Base-by-base conservation (phyloP, 2,113 vertebrate species). In the Eclectus roratus region DNA sequence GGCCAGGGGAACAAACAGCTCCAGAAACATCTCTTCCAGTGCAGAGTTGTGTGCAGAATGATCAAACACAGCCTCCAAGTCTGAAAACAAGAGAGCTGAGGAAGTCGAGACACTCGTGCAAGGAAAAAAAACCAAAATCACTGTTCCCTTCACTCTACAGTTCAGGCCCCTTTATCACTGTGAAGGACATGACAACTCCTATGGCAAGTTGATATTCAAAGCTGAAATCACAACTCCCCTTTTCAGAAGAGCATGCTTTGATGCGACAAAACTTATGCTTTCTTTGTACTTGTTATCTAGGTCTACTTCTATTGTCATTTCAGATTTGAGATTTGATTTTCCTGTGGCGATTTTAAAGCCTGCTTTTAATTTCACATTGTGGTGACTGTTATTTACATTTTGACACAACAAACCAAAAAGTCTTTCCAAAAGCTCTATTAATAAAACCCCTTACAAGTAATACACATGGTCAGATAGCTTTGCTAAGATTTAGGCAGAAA, bases 61-160 rank as follows among this genome's bases (percentile, higher is more conserved):
- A 29, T 53, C 73, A 70, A 43, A 65, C 39, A 29, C 41, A 69
- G 23, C 31, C 27, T 73, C 39, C 14, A 60, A 29, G 20, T 9
- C 29, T 56, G 35, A 33, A 47, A 80, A 69, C 17, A 4, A 33
- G 19, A 89, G 21, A 55, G 17, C 31, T 49, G 9, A 33, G 83
- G 17, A 86, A 37, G 17, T 12, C 4, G 7, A 70, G 53, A 46
- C 13, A 23, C 28, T 60, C 0, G 0, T 5, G 18, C 9, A 47
- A 91, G 37, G 37, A 37, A 37, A 37, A 37, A 37, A 37, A 37
- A 37, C 8, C 37, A 37, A 37, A 70, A 11, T 21, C 17, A 10
- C 21, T 4, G 4, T 25, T 79, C 41, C 49, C 31, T 69, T 79
- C 35, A 21, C 7, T 14, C 61, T 47, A 10, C 31, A 52, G 52